phyloP scores from a whole-genome alignment of 2,888 invertebrate genomes.

The Criorhina ranunculi region DNA sequence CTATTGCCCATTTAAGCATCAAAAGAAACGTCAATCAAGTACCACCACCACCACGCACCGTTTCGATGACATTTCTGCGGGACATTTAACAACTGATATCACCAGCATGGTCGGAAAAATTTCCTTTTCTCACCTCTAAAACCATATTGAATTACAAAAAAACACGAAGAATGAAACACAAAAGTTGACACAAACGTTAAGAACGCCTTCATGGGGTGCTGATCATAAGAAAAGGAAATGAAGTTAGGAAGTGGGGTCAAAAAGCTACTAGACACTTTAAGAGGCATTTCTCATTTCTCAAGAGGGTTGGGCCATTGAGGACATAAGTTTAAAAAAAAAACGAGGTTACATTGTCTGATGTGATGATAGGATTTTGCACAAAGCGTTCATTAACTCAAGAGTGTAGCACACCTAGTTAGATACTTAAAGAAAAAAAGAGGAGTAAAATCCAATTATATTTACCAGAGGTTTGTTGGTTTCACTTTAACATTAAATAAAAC shows the following conservation, averaged over 20 bases:
- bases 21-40: constrained; percentile 74
- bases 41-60: constrained; percentile 45
- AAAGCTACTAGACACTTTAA: constrained; percentile 72
- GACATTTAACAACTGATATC: constrained; percentile 43
- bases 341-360: constrained; percentile 70
- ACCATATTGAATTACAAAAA: constrained; percentile 9
- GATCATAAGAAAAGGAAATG: constrained; percentile 58
- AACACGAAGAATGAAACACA: constrained; percentile 10
- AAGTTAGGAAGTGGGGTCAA: constrained; percentile 68
- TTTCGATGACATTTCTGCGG: constrained; percentile 63
- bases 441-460: constrained; percentile 38
- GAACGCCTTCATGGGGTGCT: constrained; percentile 7
- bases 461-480: constrained; percentile 46
- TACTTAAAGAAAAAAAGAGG: neutral
- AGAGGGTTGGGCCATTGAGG: constrained; percentile 71
- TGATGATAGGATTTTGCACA: constrained; percentile 52
- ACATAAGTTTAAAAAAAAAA: constrained; percentile 46
- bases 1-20: constrained; percentile 69
- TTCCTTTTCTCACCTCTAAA: constrained; percentile 43
- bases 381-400: constrained; percentile 12
- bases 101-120: constrained; percentile 17
- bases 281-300: constrained; percentile 67
- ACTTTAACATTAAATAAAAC: constrained; percentile 31
- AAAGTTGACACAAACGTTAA: constrained; percentile 51
- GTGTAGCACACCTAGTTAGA: neutral